A percentile compares a stretch with the other conserved stretches of the same genome.
These are phyloP conservation scores for Capitella teleta DNA, from an alignment of 1,140 invertebrate species.

Conservation along the genomic window DNA sequence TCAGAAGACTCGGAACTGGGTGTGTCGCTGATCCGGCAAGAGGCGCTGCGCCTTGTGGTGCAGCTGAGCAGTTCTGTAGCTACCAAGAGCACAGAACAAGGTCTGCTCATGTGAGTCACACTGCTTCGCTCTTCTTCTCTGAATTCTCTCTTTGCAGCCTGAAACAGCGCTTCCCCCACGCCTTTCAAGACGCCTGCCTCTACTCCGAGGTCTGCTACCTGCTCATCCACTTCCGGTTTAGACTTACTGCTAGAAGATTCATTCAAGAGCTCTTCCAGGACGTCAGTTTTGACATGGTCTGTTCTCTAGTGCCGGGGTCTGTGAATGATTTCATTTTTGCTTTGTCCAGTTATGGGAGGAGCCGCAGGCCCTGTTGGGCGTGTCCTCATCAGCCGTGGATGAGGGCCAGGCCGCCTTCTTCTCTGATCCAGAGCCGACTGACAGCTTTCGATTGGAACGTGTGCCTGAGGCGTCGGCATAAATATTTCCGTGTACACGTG, in stretches of 20 bases:
- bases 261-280: slow-evolving; percentile 90
- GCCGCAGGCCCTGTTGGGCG: too few species aligned
- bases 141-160: slow-evolving; percentile 54
- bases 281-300: slow-evolving; percentile 60
- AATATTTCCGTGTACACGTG: too few species aligned
- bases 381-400: too few species aligned
- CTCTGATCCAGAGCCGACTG: too few species aligned
- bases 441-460: too few species aligned
- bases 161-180: slow-evolving; percentile 72
- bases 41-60: slow-evolving; percentile 45
- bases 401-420: too few species aligned
- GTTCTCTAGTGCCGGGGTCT: too few species aligned
- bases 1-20: too few species aligned
- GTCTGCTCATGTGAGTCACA: slow-evolving; percentile 43
- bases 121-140: slow-evolving; percentile 13
- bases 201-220: slow-evolving; percentile 82
- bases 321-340: too few species aligned
- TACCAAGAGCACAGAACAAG: slow-evolving; percentile 46
- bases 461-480: too few species aligned
- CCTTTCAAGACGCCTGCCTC: slow-evolving; percentile 78
- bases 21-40: slow-evolving; percentile 40
- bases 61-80: slow-evolving; percentile 46
- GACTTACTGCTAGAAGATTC: slow-evolving; percentile 71
- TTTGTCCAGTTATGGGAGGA: too few species aligned
- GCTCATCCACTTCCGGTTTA: slow-evolving; percentile 65